Conservation (phyloP, 2,888 invertebrate species). For the Pristionchus exspectatus region DNA sequence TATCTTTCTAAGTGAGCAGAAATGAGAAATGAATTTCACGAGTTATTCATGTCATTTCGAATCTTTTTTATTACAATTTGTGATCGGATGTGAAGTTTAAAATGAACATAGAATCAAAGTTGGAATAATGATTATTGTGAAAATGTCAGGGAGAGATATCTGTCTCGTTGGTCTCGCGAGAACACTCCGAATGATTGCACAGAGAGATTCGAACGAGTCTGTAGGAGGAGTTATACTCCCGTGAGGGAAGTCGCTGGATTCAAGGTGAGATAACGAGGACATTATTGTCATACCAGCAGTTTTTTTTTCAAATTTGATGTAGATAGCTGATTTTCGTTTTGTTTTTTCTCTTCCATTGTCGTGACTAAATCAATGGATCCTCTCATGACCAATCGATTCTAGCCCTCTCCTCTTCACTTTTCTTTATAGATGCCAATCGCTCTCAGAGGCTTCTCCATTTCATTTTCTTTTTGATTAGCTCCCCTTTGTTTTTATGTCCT, state of each 20-base stretch:
- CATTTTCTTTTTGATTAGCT: conserved; percentile 41
- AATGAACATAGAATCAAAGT: not conserved
- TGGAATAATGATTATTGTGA: not conserved
- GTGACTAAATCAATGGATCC: not conserved
- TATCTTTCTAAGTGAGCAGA: conserved; percentile 34
- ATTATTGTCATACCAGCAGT: too few relatives aligned
- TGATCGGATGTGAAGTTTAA: not conserved
- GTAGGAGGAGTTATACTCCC: conserved; percentile 77
- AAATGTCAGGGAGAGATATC: conserved; percentile 70
- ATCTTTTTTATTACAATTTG: not conserved
- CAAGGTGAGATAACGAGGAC: conserved; percentile 57
- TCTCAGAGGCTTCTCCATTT: not conserved
- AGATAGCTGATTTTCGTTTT: too few relatives aligned
- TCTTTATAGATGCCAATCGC: not conserved
- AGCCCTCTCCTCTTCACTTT: not conserved
- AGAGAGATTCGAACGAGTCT: conserved; percentile 69
- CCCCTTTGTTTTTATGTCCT: conserved; percentile 49
- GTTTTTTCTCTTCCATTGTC: too few relatives aligned
- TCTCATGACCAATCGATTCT: not conserved
- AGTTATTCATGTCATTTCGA: not conserved
- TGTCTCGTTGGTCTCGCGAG: conserved; percentile 78
- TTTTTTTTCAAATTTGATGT: too few relatives aligned
- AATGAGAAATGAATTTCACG: not conserved
- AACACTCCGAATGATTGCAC: conserved; percentile 76
- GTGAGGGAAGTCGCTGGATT: conserved; percentile 72